A percentile compares a stretch with the other conserved stretches of the same genome.
Evolutionary conservation across 2,888 invertebrate species (phyloP).

Genomic region (Ormyrus nitidulus): DNA sequence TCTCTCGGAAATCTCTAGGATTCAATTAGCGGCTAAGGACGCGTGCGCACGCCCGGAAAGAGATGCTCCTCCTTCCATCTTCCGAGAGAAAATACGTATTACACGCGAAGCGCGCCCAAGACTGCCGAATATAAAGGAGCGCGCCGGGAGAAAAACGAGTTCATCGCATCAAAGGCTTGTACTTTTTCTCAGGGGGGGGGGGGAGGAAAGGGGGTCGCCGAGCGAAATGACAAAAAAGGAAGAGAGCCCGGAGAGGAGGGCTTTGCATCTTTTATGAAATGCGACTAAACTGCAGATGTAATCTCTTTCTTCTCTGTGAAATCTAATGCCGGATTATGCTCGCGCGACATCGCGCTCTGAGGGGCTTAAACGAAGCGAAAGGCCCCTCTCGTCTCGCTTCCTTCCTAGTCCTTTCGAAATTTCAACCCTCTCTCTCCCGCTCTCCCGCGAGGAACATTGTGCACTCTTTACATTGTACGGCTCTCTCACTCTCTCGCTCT

Average conservation of each 20-base stretch:
- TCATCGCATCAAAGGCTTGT: conserved; percentile 56
- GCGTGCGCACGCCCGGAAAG: background rate
- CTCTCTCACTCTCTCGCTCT: background rate
- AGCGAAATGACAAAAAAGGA: background rate
- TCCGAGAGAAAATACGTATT: conserved; percentile 26
- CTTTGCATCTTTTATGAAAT: conserved; percentile 52
- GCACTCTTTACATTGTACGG: background rate
- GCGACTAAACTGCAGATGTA: conserved; percentile 57
- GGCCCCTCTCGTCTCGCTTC: conserved; percentile 13
- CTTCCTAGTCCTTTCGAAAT: conserved; percentile 47
- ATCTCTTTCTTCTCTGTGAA: conserved; percentile 52
- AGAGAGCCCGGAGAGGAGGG: background rate
- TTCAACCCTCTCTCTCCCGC: conserved; percentile 50
- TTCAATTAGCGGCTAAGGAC: conserved; percentile 37
- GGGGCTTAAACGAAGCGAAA: conserved; percentile 32
- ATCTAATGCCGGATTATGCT: conserved; percentile 55
- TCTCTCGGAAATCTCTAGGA: conserved; percentile 25
- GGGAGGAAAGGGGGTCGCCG: background rate
- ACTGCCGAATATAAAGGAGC: conserved; percentile 50
- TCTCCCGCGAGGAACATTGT: conserved; percentile 10
- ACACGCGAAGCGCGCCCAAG: conserved; percentile 42
- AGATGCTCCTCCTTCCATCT: no score
- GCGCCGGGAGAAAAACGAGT: conserved; percentile 45
- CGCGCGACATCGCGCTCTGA: conserved; percentile 32
- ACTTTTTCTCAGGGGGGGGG: background rate